phyloP scores from a whole-genome alignment of 1,140 invertebrate genomes.

The Pissodes strobi region DNA sequence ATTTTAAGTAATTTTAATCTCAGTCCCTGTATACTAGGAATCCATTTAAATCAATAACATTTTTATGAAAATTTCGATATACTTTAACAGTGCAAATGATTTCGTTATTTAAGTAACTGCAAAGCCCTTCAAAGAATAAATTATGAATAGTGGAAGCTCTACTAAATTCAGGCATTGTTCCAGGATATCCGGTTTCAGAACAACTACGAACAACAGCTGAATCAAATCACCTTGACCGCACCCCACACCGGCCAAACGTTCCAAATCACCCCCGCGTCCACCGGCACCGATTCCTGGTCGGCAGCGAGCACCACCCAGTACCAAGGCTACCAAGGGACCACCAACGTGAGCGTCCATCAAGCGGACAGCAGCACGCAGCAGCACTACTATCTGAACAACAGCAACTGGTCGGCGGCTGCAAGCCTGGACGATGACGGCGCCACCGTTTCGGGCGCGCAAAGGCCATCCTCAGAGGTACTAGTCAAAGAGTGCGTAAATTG shows the following conservation, averaged over 20 bases:
- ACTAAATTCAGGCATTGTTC: too few relatives aligned
- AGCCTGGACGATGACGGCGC: constrained; percentile 17
- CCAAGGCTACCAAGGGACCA: constrained; percentile 32
- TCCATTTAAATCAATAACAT: too few relatives aligned
- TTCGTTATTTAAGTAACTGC: too few relatives aligned
- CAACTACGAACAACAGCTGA: constrained; percentile 27
- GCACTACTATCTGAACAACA: constrained; percentile 22
- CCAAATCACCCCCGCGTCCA: constrained; percentile 16
- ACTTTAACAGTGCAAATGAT: too few relatives aligned
- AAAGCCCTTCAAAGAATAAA: too few relatives aligned
- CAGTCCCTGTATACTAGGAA: too few relatives aligned
- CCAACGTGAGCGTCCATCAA: constrained; percentile 35
- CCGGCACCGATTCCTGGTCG: constrained; percentile 10
- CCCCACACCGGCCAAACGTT: constrained; percentile 17
- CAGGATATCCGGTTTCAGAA: constrained; percentile 7
- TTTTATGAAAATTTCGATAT: too few relatives aligned
- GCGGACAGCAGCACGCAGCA: constrained; percentile 34
- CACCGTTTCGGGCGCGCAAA: constrained; percentile 21
- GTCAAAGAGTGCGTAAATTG: constrained; percentile 89
- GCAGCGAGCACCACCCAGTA: constrained; percentile 18
- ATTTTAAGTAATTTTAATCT: too few relatives aligned
- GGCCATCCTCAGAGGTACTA: constrained; percentile 59
- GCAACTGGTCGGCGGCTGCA: constrained; percentile 23
- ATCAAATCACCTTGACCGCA: constrained; percentile 24
- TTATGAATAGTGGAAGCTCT: too few relatives aligned